phyloP scores from a whole-genome alignment of 2,888 invertebrate genomes.

The Archips crataeganus region DNA sequence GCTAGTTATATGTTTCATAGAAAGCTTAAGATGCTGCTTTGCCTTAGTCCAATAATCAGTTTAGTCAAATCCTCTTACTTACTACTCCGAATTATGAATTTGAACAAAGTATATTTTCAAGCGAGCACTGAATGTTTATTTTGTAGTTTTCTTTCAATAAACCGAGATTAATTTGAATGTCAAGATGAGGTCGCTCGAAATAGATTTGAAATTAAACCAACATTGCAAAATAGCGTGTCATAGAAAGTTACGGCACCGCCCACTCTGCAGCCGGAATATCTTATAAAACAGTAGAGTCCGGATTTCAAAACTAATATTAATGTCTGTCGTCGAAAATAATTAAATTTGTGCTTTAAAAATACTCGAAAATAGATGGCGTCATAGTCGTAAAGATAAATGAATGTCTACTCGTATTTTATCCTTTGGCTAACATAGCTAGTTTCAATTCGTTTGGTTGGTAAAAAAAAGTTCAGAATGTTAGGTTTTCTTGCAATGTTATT shows the following conservation, averaged over 20 bases:
- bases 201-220: slow-evolving; percentile 63
- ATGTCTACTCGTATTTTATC: neutral
- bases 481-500: neutral
- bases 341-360: neutral
- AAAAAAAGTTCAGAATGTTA: neutral
- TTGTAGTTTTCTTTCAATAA: slow-evolving; percentile 39
- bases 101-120: neutral
- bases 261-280: slow-evolving; percentile 50
- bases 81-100: neutral
- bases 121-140: slow-evolving; percentile 16
- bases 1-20: too few species aligned
- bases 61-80: neutral
- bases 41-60: neutral
- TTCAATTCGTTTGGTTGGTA: neutral
- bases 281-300: slow-evolving; percentile 55
- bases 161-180: slow-evolving; percentile 46
- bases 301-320: slow-evolving; percentile 33
- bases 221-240: slow-evolving; percentile 65
- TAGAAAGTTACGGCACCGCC: slow-evolving; percentile 41
- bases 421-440: neutral
- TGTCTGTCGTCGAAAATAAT: slow-evolving; percentile 22
- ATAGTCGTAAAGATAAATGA: neutral
- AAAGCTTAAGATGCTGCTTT: neutral
- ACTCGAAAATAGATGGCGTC: neutral
- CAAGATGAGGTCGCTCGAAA: slow-evolving; percentile 63